Evolutionary conservation across 2,888 invertebrate genomes (phyloP), one percentile per base, ranked within the genome.

Genomic region (Drosophila kambysellisi): DNA sequence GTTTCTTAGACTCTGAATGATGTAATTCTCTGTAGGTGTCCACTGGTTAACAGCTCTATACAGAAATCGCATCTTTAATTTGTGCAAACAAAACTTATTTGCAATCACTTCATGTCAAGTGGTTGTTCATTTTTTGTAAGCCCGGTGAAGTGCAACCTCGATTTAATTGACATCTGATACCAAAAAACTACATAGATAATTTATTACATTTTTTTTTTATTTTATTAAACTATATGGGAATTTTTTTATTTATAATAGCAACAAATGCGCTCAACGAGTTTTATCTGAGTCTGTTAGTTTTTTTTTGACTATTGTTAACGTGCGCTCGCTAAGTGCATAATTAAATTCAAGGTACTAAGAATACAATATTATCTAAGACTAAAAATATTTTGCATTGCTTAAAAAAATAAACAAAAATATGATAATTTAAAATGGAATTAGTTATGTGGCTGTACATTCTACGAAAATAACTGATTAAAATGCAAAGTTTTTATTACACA

Each of bases 1-100:
- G 76, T 77, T 71, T 75, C 66, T 61, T 64, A 71, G 71, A 60
- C 76, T 64, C 71, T 70, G 17, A 54, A 54, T 74, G 56, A 75
- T 71, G 79, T 53, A 63, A 69, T 64, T 58, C 54, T 37, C 37
- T 53, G 61, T 48, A 48, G 65, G 59, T 74, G 62, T 70, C 62
- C 62, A 41, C 41, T 70, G 56, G 41, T 50, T 71, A 75, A 80
- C 66, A 80, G 61, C 66, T 77, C 61, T 54, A 80, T 77, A 41
- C 52, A 52, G 50, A 29, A 62, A 33, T 56, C 57, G 30, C 59
- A 66, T 57, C 8, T 48, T 46, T 15, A 74, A 64, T 74, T 54
- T 62, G 53, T 32, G 52, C 59, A 78, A 66, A 66, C 50, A 64
- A 48, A 20, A 51, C 46, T 11, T 69, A 35, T 48, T 51, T 70